Conservation (phyloP, 2,797 vertebrate species). For the Tarsius wallacei region DNA sequence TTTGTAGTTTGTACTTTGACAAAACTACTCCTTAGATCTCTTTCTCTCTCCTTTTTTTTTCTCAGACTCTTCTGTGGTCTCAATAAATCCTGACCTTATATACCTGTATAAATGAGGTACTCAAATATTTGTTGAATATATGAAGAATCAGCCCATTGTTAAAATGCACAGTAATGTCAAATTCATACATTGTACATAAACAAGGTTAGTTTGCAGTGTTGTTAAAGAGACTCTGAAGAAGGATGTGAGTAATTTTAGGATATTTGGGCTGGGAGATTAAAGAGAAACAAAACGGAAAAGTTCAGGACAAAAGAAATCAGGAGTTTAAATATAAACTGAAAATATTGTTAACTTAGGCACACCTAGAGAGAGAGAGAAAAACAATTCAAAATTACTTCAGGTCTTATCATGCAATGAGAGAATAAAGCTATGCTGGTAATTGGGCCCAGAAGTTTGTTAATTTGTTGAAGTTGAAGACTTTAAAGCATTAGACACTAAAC, state of each 20-base stretch:
- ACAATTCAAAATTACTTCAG: conserved; percentile 6
- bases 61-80: not conserved
- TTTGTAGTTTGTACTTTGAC: not conserved
- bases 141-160: conserved; percentile 5
- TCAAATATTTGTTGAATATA: conserved; percentile 15
- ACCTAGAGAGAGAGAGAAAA: not conserved
- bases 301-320: not conserved
- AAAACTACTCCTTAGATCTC: not conserved
- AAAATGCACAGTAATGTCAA: conserved; percentile 14
- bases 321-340: conserved; percentile 9
- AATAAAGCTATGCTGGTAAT: conserved; percentile 28
- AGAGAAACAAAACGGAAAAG: not conserved
- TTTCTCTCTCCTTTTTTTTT: not conserved
- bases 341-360: not conserved
- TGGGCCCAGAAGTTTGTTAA: conserved; percentile 54
- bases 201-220: conserved; percentile 4
- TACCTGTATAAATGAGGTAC: not conserved
- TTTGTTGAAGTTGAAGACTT: conserved; percentile 37
- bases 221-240: not conserved
- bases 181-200: conserved; percentile 25
- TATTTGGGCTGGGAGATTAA: conserved; percentile 24
- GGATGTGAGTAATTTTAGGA: not conserved
- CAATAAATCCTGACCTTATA: not conserved
- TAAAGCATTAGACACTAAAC: conserved; percentile 53
- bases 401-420: not conserved